These are phyloP conservation scores for Caenorhabditis panamensis DNA, from an alignment of 2,888 invertebrate genomes.

Conservation along the genomic window DNA sequence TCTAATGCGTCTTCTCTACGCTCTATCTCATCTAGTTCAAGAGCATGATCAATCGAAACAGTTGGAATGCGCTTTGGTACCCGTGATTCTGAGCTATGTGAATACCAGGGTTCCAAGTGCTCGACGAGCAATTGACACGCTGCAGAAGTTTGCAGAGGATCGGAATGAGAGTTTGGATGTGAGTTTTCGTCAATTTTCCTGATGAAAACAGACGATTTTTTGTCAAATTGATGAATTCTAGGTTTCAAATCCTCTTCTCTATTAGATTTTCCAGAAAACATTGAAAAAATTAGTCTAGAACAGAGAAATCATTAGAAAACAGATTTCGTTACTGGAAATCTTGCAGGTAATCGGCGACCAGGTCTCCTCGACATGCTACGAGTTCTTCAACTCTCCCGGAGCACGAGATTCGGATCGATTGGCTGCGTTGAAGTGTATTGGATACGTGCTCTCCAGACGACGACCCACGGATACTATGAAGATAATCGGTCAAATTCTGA, in stretches of 20 bases:
- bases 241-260: no score
- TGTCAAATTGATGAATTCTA: no score
- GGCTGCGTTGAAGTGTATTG: slow-evolving; percentile 69
- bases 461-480: slow-evolving; percentile 61
- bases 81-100: slow-evolving; percentile 41
- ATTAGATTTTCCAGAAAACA: no score
- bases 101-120: slow-evolving; percentile 11
- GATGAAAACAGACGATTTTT: no score
- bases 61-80: slow-evolving; percentile 45
- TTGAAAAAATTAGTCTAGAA: no score
- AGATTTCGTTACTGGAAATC: no score
- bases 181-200: no score
- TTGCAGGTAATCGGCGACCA: slow-evolving; percentile 53
- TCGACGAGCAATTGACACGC: slow-evolving; percentile 47
- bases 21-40: slow-evolving; percentile 68
- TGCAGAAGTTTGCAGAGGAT: slow-evolving; percentile 61
- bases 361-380: slow-evolving; percentile 61
- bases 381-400: slow-evolving; percentile 51
- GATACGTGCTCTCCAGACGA: slow-evolving; percentile 62
- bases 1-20: slow-evolving; percentile 63
- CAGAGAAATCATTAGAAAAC: no score
- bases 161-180: slow-evolving; percentile 57
- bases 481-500: slow-evolving; percentile 37
- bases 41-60: slow-evolving; percentile 57
- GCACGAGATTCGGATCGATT: slow-evolving; percentile 48